Evolutionary conservation across 2,113 vertebrate species (phyloP).

Genomic region (Uria lomvia): DNA sequence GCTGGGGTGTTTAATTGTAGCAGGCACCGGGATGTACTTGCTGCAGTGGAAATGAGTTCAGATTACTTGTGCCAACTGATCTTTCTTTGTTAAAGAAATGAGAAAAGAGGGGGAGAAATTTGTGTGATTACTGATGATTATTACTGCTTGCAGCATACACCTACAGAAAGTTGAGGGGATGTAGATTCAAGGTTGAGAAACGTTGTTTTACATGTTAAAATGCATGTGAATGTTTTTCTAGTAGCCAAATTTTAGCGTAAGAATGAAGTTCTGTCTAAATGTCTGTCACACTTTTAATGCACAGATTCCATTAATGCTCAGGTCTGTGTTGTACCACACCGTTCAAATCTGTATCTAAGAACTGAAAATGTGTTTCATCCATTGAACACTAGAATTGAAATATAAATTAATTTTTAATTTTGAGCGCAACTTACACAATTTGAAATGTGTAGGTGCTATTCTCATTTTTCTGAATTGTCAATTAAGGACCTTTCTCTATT

Average conservation of each 20-base stretch:
- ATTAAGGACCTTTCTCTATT: neutral
- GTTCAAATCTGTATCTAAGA: neutral
- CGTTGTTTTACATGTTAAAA: neutral
- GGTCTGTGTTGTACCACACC: neutral
- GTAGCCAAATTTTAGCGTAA: neutral
- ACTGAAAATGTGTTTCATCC: neutral
- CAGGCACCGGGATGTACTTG: neutral
- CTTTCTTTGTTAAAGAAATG: neutral
- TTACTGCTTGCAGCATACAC: neutral
- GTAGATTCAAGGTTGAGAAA: neutral
- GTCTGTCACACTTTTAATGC: neutral
- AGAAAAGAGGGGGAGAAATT: neutral
- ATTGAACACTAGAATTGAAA: neutral
- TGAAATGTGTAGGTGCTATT: neutral
- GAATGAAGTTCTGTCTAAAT: neutral
- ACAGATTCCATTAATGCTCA: neutral
- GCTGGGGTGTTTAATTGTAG: neutral
- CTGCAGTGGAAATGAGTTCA: neutral
- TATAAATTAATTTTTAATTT: neutral
- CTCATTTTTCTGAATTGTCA: neutral
- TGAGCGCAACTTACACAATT: neutral
- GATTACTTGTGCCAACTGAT: neutral
- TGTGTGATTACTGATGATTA: neutral
- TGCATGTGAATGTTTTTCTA: neutral
- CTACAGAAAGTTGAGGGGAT: neutral